Conservation (phyloP, 1,140 invertebrate genomes). For the Planococcus citri region DNA sequence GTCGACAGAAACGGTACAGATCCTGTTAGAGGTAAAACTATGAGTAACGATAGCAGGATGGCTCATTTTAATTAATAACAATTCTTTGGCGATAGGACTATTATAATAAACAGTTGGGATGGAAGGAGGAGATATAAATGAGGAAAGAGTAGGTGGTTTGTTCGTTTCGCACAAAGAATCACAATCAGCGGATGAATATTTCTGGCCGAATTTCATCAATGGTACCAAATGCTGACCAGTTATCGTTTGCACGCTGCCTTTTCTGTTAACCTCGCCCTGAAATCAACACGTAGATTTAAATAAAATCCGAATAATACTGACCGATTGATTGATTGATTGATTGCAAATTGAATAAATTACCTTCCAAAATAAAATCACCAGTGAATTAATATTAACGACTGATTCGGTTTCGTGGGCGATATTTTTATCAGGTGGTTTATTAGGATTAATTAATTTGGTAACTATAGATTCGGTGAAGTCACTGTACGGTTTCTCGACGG, state of each 20-base stretch:
- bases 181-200: constrained; percentile 33
- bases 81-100: constrained; percentile 15
- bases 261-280: constrained; percentile 31
- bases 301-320: not conserved
- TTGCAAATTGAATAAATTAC: constrained; percentile 22
- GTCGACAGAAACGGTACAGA: constrained; percentile 24
- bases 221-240: constrained; percentile 38
- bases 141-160: not conserved
- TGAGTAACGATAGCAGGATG: constrained; percentile 33
- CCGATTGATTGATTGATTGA: too few species aligned
- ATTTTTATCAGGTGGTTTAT: constrained; percentile 32
- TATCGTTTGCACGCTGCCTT: constrained; percentile 29
- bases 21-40: constrained; percentile 33
- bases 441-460: not conserved
- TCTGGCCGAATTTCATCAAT: constrained; percentile 33
- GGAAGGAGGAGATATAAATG: not conserved
- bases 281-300: constrained; percentile 29
- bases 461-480: not conserved
- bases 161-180: not conserved
- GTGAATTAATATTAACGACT: constrained; percentile 30
- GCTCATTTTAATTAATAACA: constrained; percentile 28
- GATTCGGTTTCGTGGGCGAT: constrained; percentile 26
- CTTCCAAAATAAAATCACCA: constrained; percentile 33
- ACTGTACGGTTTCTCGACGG: not conserved
- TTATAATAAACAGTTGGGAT: constrained; percentile 6